These are phyloP conservation scores for Shargacucullia verbasci DNA, from an alignment of 2,888 invertebrate species.

Conservation along the genomic window DNA sequence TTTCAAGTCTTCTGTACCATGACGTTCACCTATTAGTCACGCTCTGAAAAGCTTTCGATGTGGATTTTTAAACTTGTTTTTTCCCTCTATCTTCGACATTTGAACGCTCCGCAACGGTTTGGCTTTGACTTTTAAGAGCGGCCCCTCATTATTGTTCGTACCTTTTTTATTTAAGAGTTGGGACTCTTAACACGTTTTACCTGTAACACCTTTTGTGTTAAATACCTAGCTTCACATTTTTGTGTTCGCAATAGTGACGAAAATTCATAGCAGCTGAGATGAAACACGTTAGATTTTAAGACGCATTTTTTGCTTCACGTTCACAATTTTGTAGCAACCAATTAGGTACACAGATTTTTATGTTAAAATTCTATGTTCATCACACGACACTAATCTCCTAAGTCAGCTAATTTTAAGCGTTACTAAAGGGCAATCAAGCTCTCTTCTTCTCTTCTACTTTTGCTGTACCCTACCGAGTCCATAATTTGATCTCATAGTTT, in stretches of 20 bases:
- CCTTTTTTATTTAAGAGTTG: constrained; percentile 54
- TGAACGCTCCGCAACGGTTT: constrained; percentile 59
- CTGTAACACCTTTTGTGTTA: constrained; percentile 44
- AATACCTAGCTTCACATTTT: constrained; percentile 31
- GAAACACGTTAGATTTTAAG: too few relatives aligned
- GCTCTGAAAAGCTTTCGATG: constrained; percentile 78
- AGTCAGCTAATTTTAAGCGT: too few relatives aligned
- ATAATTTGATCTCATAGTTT: too few relatives aligned
- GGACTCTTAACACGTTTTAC: constrained; percentile 38
- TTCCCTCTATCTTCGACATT: constrained; percentile 65
- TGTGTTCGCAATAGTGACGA: constrained; percentile 31
- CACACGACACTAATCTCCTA: too few relatives aligned
- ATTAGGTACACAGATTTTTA: too few relatives aligned
- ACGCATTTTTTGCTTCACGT: too few relatives aligned
- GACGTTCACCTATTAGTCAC: constrained; percentile 84
- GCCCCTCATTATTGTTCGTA: constrained; percentile 55
- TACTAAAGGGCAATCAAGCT: too few relatives aligned
- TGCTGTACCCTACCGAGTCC: too few relatives aligned
- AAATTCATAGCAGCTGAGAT: constrained; percentile 20
- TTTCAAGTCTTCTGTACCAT: constrained; percentile 82
- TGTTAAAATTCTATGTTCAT: too few relatives aligned
- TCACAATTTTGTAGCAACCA: too few relatives aligned
- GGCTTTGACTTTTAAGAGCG: constrained; percentile 59
- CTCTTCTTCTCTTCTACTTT: too few relatives aligned
- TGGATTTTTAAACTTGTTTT: constrained; percentile 74